phyloP scores from a whole-genome alignment of 2,888 invertebrate species.

The Belgica antarctica region DNA sequence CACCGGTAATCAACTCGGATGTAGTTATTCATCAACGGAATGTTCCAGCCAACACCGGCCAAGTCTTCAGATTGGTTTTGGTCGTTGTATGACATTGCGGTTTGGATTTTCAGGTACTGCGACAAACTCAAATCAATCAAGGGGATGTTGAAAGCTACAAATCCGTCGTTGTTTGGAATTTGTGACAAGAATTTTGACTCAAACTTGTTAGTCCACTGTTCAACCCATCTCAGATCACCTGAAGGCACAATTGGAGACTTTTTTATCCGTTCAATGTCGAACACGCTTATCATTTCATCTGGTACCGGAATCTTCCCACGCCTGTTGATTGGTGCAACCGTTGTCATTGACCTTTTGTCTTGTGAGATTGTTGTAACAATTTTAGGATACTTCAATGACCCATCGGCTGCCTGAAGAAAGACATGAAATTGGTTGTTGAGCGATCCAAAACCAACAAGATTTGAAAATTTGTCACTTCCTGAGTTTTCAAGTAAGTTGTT shows the following conservation, averaged over 20 bases:
- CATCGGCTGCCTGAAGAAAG: background rate
- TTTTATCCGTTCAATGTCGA: background rate
- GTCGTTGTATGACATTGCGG: background rate
- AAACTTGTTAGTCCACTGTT: too few relatives aligned
- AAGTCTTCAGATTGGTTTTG: background rate
- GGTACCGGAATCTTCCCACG: too few relatives aligned
- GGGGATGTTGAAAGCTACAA: background rate
- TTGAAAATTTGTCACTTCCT: background rate
- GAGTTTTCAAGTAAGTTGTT: background rate
- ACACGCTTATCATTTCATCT: too few relatives aligned
- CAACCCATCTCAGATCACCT: background rate
- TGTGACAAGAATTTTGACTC: background rate
- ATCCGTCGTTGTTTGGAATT: background rate
- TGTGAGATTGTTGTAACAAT: background rate
- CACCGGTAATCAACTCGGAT: background rate
- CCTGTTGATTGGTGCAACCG: background rate
- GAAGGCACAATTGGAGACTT: background rate
- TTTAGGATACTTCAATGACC: background rate
- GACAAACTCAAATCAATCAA: background rate
- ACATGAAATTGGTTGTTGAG: background rate
- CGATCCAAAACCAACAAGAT: background rate
- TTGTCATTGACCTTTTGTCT: background rate
- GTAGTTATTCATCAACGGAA: background rate
- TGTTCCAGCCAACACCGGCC: background rate
- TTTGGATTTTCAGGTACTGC: background rate